Evolutionary conservation across 2,797 vertebrate genomes (phyloP).

Genomic region (Philypnodon macrostomus): DNA sequence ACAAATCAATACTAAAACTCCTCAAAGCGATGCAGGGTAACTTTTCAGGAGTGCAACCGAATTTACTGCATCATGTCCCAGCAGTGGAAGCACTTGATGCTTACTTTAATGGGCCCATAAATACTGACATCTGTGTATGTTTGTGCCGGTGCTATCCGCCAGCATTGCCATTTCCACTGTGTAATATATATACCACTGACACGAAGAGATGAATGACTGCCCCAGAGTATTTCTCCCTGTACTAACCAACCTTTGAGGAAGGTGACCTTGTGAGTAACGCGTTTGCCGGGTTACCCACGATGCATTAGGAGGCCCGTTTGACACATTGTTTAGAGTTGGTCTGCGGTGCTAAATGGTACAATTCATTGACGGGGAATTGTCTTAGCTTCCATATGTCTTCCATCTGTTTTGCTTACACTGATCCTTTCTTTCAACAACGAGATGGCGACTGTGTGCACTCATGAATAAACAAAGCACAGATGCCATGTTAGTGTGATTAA

Average conservation of each 20-base stretch:
- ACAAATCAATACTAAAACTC: slow-evolving; percentile 22
- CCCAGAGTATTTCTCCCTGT: slow-evolving; percentile 62
- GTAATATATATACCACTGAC: slow-evolving; percentile 54
- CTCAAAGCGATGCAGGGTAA: slow-evolving; percentile 16
- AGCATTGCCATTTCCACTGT: slow-evolving; percentile 38
- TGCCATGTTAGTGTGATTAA: no score
- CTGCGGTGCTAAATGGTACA: slow-evolving; percentile 42
- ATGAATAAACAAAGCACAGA: slow-evolving; percentile 48
- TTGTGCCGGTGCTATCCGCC: slow-evolving; percentile 40
- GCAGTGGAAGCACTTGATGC: slow-evolving; percentile 21
- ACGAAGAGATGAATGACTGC: slow-evolving; percentile 62
- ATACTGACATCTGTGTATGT: slow-evolving; percentile 42
- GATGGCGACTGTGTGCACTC: slow-evolving; percentile 24
- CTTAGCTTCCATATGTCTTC: slow-evolving; percentile 42
- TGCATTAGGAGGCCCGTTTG: slow-evolving; percentile 42
- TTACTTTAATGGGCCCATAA: slow-evolving; percentile 42
- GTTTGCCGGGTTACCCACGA: slow-evolving; percentile 51
- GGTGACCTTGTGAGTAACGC: slow-evolving; percentile 69
- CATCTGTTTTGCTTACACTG: slow-evolving; percentile 44
- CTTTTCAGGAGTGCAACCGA: slow-evolving; percentile 1
- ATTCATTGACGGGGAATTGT: slow-evolving; percentile 36
- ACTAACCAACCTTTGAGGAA: slow-evolving; percentile 67
- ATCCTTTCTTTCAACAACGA: slow-evolving; percentile 40
- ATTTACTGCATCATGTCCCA: slow-evolving; percentile 17
- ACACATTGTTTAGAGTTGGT: slow-evolving; percentile 40